Evolutionary conservation across 2,888 invertebrate species (phyloP), one percentile per base, ranked within the genome.

Genomic region (Euspilapteryx auroguttella): DNA sequence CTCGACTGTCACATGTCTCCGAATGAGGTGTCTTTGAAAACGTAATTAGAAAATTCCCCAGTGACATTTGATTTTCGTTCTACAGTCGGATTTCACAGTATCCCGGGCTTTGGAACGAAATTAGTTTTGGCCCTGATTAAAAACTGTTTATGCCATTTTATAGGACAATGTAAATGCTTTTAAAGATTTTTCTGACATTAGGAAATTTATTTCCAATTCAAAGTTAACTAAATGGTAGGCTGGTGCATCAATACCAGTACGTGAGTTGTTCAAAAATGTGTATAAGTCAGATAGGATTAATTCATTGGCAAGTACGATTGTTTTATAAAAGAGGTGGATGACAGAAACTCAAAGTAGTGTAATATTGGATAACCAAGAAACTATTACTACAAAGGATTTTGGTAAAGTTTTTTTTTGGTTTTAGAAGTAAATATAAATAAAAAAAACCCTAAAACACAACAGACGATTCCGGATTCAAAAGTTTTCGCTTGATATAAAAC

Each of bases 31-130:
- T 73, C 71, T 73, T 73, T 71, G 69, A 66, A 65, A 65, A 64
- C 65, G 71, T 73, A 73, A 75, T 75, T 75, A 73, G 71, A 69
- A 73, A 75, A 73, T 73, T 71, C 71, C 66, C 59, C 47, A 71
- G 65, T 61, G 64, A 55, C 63, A 48, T 52, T 45, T 44, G 49
- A 49, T 57, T 55, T 45, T 52, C 21, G 53, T 38, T 41, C 47
- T 44, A 44, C 47, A 48, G 40, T 40, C 10, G 40, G 37, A 50
- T 49, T 51, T 57, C 57, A 55, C 47, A 42, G 37, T 44, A 51
- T 45, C 45, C 44, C 40, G 37, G 44, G 40, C 39, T 37, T 28
- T 32, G 36, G 40, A 55, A 48, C 44, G 55, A 65, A 66, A 73
- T 71, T 69, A 71, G 61, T 68, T 68, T 65, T 57, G 57, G 52